phyloP scores from a whole-genome alignment of 1,140 invertebrate species.

The Lepidotrigona ventralis region DNA sequence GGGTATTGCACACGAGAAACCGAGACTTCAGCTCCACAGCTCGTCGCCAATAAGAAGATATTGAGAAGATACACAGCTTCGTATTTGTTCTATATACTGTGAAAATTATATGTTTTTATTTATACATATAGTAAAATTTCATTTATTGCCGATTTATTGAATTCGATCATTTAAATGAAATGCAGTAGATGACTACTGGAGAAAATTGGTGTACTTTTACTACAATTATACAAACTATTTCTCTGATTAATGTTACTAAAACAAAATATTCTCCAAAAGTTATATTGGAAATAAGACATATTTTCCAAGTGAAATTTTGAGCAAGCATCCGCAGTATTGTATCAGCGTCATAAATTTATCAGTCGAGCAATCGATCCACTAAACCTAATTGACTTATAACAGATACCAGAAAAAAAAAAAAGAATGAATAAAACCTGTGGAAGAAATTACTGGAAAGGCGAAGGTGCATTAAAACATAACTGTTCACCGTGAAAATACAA shows the following conservation, averaged over 20 bases:
- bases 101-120: not conserved
- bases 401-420: not conserved
- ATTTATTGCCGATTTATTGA: too few relatives aligned
- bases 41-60: accelerated
- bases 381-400: not conserved
- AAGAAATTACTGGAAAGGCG: not conserved
- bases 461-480: not conserved
- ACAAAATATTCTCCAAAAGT: too few relatives aligned
- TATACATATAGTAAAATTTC: not conserved
- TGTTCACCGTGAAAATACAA: not conserved
- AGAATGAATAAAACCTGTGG: not conserved
- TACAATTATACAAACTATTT: too few relatives aligned
- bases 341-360: too few relatives aligned
- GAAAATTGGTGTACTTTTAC: too few relatives aligned
- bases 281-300: too few relatives aligned
- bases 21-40: accelerated
- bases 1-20: not conserved
- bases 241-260: too few relatives aligned
- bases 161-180: too few relatives aligned
- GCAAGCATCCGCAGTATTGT: too few relatives aligned
- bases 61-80: accelerated
- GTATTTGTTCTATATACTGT: accelerated
- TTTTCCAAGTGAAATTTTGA: too few relatives aligned
- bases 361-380: too few relatives aligned
- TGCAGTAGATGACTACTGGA: too few relatives aligned